phyloP scores from a whole-genome alignment of 2,888 invertebrate species.

The Lycaena phlaeas region DNA sequence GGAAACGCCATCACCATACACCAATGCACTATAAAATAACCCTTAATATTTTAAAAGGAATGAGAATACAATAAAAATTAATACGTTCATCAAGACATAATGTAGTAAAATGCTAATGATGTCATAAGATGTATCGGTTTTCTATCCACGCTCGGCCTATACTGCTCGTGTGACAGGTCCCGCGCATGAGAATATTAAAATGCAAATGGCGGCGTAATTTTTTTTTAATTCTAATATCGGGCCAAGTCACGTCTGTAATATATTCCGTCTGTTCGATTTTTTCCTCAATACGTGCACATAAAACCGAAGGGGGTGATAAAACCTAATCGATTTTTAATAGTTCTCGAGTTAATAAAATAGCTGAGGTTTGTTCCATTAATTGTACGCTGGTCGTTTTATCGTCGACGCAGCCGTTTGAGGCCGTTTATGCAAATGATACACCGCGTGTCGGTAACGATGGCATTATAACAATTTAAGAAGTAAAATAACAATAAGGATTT shows the following conservation, averaged over 20 bases:
- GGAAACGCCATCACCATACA: too few species aligned
- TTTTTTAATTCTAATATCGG: constrained; percentile 40
- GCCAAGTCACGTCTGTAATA: constrained; percentile 57
- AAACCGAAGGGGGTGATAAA: constrained; percentile 38
- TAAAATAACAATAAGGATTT: constrained; percentile 58
- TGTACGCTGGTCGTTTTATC: constrained; percentile 55
- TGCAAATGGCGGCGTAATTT: constrained; percentile 41
- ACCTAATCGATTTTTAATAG: constrained; percentile 52
- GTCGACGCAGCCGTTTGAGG: constrained; percentile 40
- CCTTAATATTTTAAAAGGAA: too few species aligned
- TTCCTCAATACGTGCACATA: too few species aligned
- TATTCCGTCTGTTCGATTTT: constrained; percentile 47
- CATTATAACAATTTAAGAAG: constrained; percentile 69
- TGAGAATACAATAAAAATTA: too few species aligned
- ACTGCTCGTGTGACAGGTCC: constrained; percentile 49
- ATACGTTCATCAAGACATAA: too few species aligned
- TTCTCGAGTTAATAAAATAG: too few species aligned
- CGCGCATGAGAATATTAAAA: constrained; percentile 66
- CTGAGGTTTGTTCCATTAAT: too few species aligned
- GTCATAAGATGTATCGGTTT: background rate
- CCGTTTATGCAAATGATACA: constrained; percentile 62
- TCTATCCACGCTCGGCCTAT: constrained; percentile 10
- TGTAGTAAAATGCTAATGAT: too few species aligned
- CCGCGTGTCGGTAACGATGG: constrained; percentile 59
- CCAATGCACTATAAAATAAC: too few species aligned